Conservation (phyloP, 2,888 invertebrate genomes). For the Nipponacmea schrenckii region DNA sequence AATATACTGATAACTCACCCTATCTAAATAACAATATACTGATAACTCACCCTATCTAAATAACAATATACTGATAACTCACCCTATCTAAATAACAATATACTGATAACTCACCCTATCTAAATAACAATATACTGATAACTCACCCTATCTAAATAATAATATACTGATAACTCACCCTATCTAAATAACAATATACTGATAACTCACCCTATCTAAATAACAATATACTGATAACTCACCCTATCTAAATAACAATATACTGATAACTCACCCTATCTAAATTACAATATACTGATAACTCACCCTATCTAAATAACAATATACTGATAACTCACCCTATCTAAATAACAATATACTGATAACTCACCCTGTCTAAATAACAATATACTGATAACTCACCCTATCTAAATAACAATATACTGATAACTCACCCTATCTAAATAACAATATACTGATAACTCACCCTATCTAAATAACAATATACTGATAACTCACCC, state of each 20-base stretch:
- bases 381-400: conserved; percentile 21
- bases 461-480: conserved; percentile 59
- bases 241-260: no score
- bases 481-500: conserved; percentile 46
- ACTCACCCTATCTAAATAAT: conserved; percentile 62
- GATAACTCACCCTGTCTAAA: no score
- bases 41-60: conserved; percentile 57
- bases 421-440: conserved; percentile 54
- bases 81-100: conserved; percentile 55
- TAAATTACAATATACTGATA: no score
- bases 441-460: conserved; percentile 24
- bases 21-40: no score
- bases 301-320: no score
- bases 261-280: conserved; percentile 54
- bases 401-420: conserved; percentile 55
- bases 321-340: conserved; percentile 46
- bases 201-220: conserved; percentile 57
- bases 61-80: conserved; percentile 28
- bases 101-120: conserved; percentile 54
- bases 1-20: no score
- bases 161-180: no score
- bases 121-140: conserved; percentile 24
- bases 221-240: no score
- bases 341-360: no score
- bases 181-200: no score